These are phyloP conservation scores for Gryllus longicercus DNA, from an alignment of 2,888 invertebrate species.

Conservation along the genomic window DNA sequence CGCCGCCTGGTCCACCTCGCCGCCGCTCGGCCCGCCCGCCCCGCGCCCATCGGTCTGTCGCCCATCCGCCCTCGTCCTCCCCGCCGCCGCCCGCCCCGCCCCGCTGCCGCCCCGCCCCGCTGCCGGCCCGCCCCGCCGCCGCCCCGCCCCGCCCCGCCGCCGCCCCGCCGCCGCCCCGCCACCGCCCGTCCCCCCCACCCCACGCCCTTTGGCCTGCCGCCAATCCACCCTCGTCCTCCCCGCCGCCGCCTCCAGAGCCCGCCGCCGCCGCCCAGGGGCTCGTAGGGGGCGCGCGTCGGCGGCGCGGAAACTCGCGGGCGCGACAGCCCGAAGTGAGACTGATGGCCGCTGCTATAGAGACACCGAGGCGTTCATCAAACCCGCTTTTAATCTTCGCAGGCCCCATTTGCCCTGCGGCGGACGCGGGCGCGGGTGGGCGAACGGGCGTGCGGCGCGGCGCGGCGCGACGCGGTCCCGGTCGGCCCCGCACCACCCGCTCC, in stretches of 20 bases:
- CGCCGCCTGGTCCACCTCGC: not conserved
- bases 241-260: too few species aligned
- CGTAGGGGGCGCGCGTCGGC: not conserved
- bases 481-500: not conserved
- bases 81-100: too few species aligned
- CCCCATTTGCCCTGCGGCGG: not conserved
- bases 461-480: not conserved
- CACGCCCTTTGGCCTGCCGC: not conserved
- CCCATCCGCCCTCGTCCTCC: not conserved
- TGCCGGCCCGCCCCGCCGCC: not conserved
- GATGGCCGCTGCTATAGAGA: conserved; percentile 17
- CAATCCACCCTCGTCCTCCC: not conserved
- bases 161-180: too few species aligned
- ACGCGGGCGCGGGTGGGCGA: not conserved
- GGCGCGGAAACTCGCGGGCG: not conserved
- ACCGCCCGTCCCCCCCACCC: too few species aligned
- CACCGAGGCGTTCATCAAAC: conserved; percentile 1
- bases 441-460: not conserved
- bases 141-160: not conserved
- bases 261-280: not conserved
- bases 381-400: conserved; percentile 17
- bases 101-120: not conserved
- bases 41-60: not conserved
- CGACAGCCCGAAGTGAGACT: conserved; percentile 17
- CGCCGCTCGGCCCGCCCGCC: not conserved